Evolutionary conservation across 2,113 vertebrate genomes (phyloP).

Genomic region (Natator depressus): DNA sequence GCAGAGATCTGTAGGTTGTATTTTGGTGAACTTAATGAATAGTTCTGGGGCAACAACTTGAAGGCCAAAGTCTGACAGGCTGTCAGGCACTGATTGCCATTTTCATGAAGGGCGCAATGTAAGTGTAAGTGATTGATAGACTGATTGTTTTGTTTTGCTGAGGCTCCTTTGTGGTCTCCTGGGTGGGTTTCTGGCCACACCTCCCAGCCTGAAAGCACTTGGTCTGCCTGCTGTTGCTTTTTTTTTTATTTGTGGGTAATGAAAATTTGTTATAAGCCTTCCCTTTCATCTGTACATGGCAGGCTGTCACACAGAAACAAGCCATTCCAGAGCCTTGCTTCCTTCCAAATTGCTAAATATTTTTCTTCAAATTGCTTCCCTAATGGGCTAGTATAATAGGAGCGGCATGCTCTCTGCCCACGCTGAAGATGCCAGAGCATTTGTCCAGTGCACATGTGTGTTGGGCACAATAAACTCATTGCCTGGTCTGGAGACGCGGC

Average conservation of each 20-base stretch:
- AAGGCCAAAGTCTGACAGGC: constrained; percentile 79
- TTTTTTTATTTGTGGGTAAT: constrained; percentile 79
- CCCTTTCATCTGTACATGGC: constrained; percentile 83
- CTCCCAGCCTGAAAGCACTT: constrained; percentile 82
- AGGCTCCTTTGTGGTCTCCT: constrained; percentile 82
- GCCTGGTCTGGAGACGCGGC: constrained; percentile 67
- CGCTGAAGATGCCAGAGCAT: constrained; percentile 82
- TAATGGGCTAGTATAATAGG: constrained; percentile 83
- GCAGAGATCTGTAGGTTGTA: constrained; percentile 49
- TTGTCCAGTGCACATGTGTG: constrained; percentile 85
- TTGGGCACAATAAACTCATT: constrained; percentile 76
- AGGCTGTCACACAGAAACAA: constrained; percentile 83
- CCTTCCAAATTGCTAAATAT: constrained; percentile 85
- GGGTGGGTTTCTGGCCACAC: constrained; percentile 82
- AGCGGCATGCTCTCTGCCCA: constrained; percentile 82
- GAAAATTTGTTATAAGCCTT: constrained; percentile 85
- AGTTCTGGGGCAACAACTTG: constrained; percentile 67
- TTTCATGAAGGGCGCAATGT: constrained; percentile 73
- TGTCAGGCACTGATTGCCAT: constrained; percentile 80
- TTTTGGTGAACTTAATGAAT: constrained; percentile 75
- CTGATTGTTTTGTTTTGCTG: constrained; percentile 86
- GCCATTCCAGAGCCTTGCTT: constrained; percentile 80
- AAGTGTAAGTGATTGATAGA: constrained; percentile 80
- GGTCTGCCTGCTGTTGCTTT: constrained; percentile 83
- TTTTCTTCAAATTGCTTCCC: constrained; percentile 86